Evolutionary conservation across 1,140 invertebrate species (phyloP), one percentile per base, ranked within the genome.

Genomic region (Zaprionus lachaisei): DNA sequence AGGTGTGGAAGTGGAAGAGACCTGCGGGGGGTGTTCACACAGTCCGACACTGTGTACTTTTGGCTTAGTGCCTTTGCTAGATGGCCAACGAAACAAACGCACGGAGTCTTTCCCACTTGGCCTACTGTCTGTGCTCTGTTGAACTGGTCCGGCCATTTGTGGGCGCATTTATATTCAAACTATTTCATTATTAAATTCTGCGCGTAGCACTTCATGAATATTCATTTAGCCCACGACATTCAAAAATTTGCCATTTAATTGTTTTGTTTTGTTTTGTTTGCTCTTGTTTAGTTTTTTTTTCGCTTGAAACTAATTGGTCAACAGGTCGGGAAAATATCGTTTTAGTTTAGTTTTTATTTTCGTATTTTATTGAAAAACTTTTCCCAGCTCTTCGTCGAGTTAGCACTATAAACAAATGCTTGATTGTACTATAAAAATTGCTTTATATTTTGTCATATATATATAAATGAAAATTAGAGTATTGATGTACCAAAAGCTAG

Each of bases 221-320:
- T 89, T 89, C 85, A 89, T 89, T 69, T 73, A 54, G 55, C 55
- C 76, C 69, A 69, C 78, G 84, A 87, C 84, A 79, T 77, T 89
- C 63, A 56, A 79, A 89, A 83, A 89, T 89, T 62, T 86, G 60
- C 17, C 69, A 74, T 84, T 83, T 84, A 84, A 89, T 89, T 90
- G 84, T 83, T 89, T 79, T 78, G 64, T 73, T 71, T 60, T 38
- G 44, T 54, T 64, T 37, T 17, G 57, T 47, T 62, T 55, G 41
- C 24, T 56, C 31, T 41, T 63, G 41, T 65, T 65, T 31, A 26
- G 51, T 49, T 41, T 62, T 71, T n/a, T 12, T 31, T 57, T 24
- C 15, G 65, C 64, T 55, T 66, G 54, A 41, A 66, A 20, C 22
- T 20, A 56, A 17, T 47, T 22, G 44, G 31, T 34, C 67, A 71